phyloP scores from a whole-genome alignment of 2,797 vertebrate species.

The Coregonus suidteri region DNA sequence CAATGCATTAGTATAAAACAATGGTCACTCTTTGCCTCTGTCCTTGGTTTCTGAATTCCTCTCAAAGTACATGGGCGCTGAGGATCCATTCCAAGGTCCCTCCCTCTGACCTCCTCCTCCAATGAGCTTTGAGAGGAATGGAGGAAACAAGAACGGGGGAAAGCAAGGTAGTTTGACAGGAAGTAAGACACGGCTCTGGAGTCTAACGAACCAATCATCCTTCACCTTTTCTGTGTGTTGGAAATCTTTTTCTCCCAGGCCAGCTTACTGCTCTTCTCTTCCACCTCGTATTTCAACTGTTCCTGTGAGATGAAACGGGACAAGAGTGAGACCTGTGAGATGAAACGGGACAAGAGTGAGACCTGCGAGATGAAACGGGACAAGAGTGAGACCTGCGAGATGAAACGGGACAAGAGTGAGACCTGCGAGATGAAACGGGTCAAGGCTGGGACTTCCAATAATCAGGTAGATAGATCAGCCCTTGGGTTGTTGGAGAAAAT shows the following conservation, averaged over 20 bases:
- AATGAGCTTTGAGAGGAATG: background rate
- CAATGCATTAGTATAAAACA: background rate
- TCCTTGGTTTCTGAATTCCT: background rate
- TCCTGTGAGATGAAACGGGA: slow-evolving; percentile 73
- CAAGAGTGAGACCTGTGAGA: rapidly evolving
- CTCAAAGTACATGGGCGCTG: background rate
- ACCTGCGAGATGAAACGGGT: no score
- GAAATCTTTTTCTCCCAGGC: slow-evolving; percentile 93
- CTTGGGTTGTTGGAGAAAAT: no score
- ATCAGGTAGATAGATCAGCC: no score
- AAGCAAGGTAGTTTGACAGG: background rate
- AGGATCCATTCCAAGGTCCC: background rate
- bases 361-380: no score
- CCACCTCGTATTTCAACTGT: slow-evolving; percentile 88
- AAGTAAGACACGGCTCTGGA: background rate
- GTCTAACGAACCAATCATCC: background rate
- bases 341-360: no score
- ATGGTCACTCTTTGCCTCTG: background rate
- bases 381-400: no score
- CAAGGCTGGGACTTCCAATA: no score
- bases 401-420: no score
- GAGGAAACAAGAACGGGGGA: background rate
- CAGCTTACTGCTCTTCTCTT: slow-evolving; percentile 86
- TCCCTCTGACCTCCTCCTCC: background rate
- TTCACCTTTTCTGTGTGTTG: slow-evolving; percentile 88